Evolutionary conservation across 2,113 vertebrate genomes (phyloP).

Genomic region (Cisticola juncidis): DNA sequence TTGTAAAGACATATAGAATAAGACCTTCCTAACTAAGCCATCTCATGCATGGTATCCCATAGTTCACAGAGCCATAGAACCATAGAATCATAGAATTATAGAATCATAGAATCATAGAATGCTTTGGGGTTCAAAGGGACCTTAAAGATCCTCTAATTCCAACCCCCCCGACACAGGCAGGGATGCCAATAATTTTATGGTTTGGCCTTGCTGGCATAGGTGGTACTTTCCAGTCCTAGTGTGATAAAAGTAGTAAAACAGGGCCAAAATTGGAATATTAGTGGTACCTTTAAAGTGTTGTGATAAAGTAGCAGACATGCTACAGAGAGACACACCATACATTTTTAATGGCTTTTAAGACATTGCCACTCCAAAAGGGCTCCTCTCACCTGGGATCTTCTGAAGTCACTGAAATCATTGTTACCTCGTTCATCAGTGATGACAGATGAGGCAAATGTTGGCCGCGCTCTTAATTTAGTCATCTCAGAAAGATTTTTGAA

Average conservation of each 20-base stretch:
- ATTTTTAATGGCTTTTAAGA: background rate
- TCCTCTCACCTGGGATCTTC: background rate
- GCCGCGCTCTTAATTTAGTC: background rate
- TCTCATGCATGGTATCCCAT: background rate
- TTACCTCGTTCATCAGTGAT: background rate
- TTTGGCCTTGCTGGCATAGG: background rate
- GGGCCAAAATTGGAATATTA: background rate
- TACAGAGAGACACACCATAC: background rate
- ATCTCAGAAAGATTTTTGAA: background rate
- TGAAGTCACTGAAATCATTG: background rate
- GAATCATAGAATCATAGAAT: background rate
- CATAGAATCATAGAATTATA: background rate
- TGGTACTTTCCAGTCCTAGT: background rate
- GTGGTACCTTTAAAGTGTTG: background rate
- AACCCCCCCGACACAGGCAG: background rate
- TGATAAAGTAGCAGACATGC: background rate
- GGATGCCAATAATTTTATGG: background rate
- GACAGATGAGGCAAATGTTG: background rate
- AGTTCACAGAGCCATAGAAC: too few relatives aligned
- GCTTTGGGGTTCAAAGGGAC: background rate
- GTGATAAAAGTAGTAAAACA: background rate
- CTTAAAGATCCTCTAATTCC: background rate
- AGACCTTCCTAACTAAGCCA: background rate
- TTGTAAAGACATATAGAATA: background rate
- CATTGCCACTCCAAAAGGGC: rapidly evolving